phyloP scores from a whole-genome alignment of 2,113 vertebrate species.

The Sitta europaea region DNA sequence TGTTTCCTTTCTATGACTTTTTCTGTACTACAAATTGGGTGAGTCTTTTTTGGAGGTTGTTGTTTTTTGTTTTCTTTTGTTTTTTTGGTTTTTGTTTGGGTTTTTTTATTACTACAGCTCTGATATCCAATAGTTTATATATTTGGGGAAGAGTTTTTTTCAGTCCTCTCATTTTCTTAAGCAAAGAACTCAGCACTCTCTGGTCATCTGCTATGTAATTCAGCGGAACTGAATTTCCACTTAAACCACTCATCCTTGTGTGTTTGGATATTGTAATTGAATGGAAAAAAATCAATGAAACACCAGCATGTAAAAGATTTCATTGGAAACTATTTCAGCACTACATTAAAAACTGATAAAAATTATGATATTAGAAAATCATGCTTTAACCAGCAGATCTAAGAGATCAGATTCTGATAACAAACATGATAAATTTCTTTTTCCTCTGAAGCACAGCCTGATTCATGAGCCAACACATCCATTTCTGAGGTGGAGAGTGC shows the following conservation, averaged over 20 bases:
- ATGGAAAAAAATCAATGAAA: background rate
- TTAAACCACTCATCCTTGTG: background rate
- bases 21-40: background rate
- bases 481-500: background rate
- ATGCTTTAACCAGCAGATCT: background rate
- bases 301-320: background rate
- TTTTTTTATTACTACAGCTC: background rate
- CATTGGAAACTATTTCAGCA: background rate
- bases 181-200: background rate
- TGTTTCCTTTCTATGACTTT: background rate
- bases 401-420: background rate
- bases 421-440: background rate
- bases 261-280: background rate
- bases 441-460: background rate
- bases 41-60: background rate
- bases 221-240: background rate
- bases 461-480: accelerated
- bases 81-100: no score
- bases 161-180: background rate
- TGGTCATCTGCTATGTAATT: background rate
- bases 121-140: background rate
- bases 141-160: background rate
- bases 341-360: background rate
- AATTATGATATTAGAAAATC: background rate
- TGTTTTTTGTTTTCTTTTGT: background rate